A percentile compares a stretch with the other conserved stretches of the same genome.
phyloP scores from a whole-genome alignment of 1,140 invertebrate genomes.

The Archivesica marissinica region DNA sequence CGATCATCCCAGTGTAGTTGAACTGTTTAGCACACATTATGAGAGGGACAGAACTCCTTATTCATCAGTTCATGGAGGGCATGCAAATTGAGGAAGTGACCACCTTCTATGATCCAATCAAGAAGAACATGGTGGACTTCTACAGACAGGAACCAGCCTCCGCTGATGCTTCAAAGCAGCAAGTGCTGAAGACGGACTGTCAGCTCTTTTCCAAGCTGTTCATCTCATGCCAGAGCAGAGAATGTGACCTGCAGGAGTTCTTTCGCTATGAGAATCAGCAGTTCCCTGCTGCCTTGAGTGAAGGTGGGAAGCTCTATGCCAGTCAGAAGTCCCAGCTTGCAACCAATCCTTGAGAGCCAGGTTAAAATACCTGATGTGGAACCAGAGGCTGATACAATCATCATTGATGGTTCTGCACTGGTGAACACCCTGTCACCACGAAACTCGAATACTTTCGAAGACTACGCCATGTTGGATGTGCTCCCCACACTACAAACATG shows the following conservation, averaged over 20 bases:
- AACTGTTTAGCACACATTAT: constrained; percentile 39
- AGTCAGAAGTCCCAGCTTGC: constrained; percentile 65
- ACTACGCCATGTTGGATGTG: constrained; percentile 54
- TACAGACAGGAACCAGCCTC: constrained; percentile 44
- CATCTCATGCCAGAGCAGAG: constrained; percentile 66
- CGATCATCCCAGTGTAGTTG: constrained; percentile 34
- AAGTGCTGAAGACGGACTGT: constrained; percentile 62
- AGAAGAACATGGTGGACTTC: constrained; percentile 61
- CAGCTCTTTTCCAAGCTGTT: constrained; percentile 64
- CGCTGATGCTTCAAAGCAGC: constrained; percentile 26
- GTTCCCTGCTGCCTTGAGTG: constrained; percentile 65
- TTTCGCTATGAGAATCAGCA: constrained; percentile 67
- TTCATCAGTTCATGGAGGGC: constrained; percentile 45
- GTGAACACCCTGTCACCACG: constrained; percentile 57
- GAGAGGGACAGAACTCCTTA: constrained; percentile 39
- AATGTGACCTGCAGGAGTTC: constrained; percentile 64
- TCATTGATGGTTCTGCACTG: constrained; percentile 63
- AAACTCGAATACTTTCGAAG: constrained; percentile 57
- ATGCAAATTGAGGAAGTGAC: constrained; percentile 8
- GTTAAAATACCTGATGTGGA: constrained; percentile 17
- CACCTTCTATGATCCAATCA: constrained; percentile 61
- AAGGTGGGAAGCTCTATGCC: constrained; percentile 56
- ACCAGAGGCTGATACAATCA: constrained; percentile 47
- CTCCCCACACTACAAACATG: constrained; percentile 63
- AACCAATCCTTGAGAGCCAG: constrained; percentile 42